These are phyloP conservation scores for Spheniscus mendiculus DNA, from an alignment of 2,113 vertebrate genomes.

Conservation along the genomic window DNA sequence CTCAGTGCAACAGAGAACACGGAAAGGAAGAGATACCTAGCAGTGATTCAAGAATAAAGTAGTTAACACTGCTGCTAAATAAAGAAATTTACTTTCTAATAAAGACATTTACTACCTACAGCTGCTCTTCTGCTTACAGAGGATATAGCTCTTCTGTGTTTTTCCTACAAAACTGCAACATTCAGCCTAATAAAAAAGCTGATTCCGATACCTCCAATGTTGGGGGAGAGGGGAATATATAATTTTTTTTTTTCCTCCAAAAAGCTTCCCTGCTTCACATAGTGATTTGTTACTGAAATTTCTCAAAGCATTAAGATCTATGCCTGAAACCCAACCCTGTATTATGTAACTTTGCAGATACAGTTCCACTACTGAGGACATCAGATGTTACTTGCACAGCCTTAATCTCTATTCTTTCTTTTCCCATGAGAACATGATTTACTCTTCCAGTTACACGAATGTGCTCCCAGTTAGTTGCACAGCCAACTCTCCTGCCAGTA, in stretches of 20 bases:
- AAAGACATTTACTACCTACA: not conserved
- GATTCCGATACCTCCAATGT: not conserved
- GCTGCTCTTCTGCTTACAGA: not conserved
- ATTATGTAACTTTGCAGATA: not conserved
- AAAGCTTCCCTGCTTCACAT: not conserved
- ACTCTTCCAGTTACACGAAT: not conserved
- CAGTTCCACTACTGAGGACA: not conserved
- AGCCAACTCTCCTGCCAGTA: not conserved
- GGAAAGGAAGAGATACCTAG: not conserved
- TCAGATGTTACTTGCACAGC: not conserved
- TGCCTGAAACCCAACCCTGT: not conserved
- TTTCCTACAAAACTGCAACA: not conserved
- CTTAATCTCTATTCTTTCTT: not conserved
- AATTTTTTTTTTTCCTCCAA: not conserved
- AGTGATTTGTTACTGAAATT: not conserved
- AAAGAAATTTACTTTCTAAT: not conserved
- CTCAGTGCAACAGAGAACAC: not conserved
- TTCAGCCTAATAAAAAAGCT: not conserved
- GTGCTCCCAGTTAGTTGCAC: not conserved
- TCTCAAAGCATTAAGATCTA: not conserved
- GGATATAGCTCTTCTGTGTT: not conserved
- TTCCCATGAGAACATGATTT: not conserved
- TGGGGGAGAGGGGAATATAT: not conserved
- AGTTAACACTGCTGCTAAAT: not conserved
- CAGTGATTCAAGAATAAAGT: not conserved